These are phyloP conservation scores for Alosa alosa DNA, from an alignment of 2,113 vertebrate species.

Conservation along the genomic window DNA sequence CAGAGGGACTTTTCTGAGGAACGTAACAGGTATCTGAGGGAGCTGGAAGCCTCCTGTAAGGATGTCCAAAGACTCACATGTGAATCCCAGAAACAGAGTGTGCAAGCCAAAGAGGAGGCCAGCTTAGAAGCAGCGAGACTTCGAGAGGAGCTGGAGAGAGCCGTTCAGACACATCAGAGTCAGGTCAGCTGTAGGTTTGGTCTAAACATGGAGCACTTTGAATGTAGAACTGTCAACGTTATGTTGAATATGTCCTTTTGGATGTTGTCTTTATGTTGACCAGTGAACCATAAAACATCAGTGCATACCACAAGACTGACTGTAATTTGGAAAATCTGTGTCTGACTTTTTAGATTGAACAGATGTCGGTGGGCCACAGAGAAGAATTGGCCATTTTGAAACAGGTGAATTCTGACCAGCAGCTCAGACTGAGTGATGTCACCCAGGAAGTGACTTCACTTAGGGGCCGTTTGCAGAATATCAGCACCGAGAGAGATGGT, in stretches of 20 bases:
- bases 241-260: background rate
- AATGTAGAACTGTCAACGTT: background rate
- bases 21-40: constrained; percentile 52
- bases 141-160: constrained; percentile 51
- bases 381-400: constrained; percentile 50
- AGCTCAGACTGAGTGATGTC: constrained; percentile 56
- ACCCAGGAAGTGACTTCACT: constrained; percentile 62
- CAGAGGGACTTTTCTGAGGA: constrained; percentile 58
- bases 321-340: background rate
- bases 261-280: background rate
- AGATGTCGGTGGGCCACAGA: constrained; percentile 52
- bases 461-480: constrained; percentile 53
- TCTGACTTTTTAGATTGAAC: constrained; percentile 49
- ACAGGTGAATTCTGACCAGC: constrained; percentile 54
- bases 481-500: constrained; percentile 61
- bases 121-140: constrained; percentile 51
- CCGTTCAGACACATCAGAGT: constrained; percentile 49
- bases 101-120: constrained; percentile 52
- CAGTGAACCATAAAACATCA: background rate
- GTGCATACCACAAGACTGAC: background rate
- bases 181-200: constrained; percentile 51
- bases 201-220: background rate
- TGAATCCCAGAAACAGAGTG: constrained; percentile 51
- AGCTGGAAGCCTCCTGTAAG: constrained; percentile 48
- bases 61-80: constrained; percentile 50